Conservation (phyloP, 2,113 vertebrate species). For the Rhineura floridana region DNA sequence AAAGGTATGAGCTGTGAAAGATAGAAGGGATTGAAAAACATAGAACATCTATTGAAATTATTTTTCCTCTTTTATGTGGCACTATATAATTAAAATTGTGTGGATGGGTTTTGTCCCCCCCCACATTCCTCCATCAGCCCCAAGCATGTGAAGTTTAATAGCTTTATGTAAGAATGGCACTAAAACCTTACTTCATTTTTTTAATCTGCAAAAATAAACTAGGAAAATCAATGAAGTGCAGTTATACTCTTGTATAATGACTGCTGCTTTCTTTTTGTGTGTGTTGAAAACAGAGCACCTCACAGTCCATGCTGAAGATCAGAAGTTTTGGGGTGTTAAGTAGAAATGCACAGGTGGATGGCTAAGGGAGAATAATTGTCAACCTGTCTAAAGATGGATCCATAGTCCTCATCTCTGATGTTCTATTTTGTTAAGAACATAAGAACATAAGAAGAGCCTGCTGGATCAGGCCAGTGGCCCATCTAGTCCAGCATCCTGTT, state of each 20-base stretch:
- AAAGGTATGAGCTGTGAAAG: constrained; percentile 22
- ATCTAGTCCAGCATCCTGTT: no score
- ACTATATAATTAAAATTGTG: constrained; percentile 20
- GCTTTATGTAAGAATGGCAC: not conserved
- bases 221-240: constrained; percentile 1
- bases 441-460: no score
- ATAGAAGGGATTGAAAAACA: not conserved
- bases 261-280: not conserved
- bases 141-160: not conserved
- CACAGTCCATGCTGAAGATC: not conserved
- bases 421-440: not conserved
- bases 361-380: not conserved
- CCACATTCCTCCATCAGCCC: not conserved
- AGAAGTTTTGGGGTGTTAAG: not conserved
- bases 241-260: not conserved
- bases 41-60: not conserved
- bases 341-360: not conserved
- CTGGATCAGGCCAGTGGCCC: no score
- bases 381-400: not conserved
- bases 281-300: not conserved
- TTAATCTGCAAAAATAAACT: constrained; percentile 7
- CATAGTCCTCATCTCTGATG: not conserved
- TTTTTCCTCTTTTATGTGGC: not conserved
- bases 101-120: not conserved
- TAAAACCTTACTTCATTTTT: constrained; percentile 2